Evolutionary conservation across 2,113 vertebrate species (phyloP).

Genomic region (Clupea harengus): DNA sequence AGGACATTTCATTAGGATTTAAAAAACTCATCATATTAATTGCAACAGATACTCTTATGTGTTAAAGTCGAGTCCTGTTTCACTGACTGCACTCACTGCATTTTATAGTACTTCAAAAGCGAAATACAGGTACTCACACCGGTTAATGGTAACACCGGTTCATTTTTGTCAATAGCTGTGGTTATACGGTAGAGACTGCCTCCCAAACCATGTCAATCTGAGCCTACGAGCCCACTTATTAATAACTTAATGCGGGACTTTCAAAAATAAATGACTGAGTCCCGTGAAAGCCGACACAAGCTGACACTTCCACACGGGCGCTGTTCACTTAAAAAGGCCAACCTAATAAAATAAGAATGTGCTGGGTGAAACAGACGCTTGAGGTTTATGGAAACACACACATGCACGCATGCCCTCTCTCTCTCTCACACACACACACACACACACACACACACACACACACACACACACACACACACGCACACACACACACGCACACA

Average conservation of each 20-base stretch:
- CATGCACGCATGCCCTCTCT: not conserved
- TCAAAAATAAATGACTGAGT: conserved; percentile 15
- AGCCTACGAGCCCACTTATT: not conserved
- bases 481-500: not conserved
- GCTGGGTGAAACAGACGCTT: not conserved
- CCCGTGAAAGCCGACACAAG: not conserved
- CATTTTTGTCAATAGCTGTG: conserved; percentile 6
- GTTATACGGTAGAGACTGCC: not conserved
- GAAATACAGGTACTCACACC: not conserved
- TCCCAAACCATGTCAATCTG: not conserved
- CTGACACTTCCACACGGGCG: not conserved
- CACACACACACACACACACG: not conserved
- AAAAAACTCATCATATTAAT: conserved; percentile 1
- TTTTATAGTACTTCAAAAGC: not conserved
- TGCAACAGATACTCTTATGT: not conserved
- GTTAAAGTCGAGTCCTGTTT: not conserved
- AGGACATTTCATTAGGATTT: not conserved
- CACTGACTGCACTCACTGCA: not conserved
- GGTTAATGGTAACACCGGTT: not conserved
- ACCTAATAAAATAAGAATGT: not conserved
- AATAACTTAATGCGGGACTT: not conserved
- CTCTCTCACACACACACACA: not conserved
- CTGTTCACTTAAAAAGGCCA: not conserved
- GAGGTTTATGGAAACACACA: not conserved
- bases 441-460: not conserved